Conservation (phyloP, 2,888 invertebrate genomes). For the Octonoba sinensis region DNA sequence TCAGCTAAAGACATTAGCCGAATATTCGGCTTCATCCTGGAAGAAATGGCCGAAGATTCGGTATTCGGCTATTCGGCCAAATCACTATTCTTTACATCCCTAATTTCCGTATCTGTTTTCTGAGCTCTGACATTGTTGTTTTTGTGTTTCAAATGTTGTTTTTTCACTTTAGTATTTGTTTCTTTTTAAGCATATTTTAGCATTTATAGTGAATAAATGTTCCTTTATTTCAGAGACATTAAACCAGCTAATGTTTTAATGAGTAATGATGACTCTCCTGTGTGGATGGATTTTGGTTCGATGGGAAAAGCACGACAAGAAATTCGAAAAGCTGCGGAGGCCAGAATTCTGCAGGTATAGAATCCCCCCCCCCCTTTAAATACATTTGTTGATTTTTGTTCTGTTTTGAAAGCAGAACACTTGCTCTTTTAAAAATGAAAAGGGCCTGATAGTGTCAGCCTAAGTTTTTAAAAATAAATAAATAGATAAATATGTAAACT, state of each 20-base stretch:
- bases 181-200: background rate
- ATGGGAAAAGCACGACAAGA: conserved; percentile 71
- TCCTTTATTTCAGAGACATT: conserved; percentile 76
- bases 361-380: background rate
- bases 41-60: too few species aligned
- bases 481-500: too few species aligned
- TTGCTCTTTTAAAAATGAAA: conserved; percentile 55
- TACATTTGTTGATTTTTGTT: background rate
- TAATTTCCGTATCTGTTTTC: too few species aligned
- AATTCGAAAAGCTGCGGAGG: conserved; percentile 70
- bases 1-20: too few species aligned
- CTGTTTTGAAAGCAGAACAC: background rate
- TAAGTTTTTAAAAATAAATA: too few species aligned
- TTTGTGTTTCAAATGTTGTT: background rate
- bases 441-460: conserved; percentile 4
- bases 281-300: conserved; percentile 86
- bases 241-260: conserved; percentile 88
- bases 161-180: background rate
- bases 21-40: too few species aligned
- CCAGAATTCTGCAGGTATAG: conserved; percentile 70
- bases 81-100: too few species aligned
- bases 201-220: background rate
- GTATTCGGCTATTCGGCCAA: too few species aligned
- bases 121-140: background rate
- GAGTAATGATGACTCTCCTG: conserved; percentile 78